Base-by-base conservation (phyloP, 1,140 invertebrate species). In the Drosophila funebris region DNA sequence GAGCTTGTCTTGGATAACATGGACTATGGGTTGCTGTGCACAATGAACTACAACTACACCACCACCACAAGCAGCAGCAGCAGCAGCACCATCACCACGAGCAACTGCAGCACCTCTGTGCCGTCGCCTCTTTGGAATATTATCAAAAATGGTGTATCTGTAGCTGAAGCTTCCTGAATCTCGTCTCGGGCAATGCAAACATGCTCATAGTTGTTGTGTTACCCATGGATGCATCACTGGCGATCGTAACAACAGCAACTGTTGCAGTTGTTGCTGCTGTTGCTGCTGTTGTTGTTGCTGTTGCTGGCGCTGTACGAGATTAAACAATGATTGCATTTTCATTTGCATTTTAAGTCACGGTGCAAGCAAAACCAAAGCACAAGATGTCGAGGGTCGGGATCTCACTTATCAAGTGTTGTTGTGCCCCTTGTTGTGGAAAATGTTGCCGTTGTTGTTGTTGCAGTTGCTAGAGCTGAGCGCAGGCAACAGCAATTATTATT, bases 241-340 rank as follows among this genome's bases (percentile, higher is more conserved):
- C 76, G 76, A 84, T 83, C 80, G 62, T 37, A 69, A 78, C 75
- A 78, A 78, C 83, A 52, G 50, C 74, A 85, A 85, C 77, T 66
- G 72, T 63, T 68, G 77, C 68, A 71, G 57, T 63, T 56, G 74
- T 39, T 33, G 70, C 7, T 56, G 56, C 31, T 60, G 62, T 27
- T 48, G 61, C 22, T 73, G 74, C 20, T 73, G 68, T 14, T 53
- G 73, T 22, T 63, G 67, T 16, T 56, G 53, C 37, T 69, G 71
- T 70, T 73, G 73, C 70, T 80, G 74, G 69, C 71, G 82, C 71
- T 87, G 83, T 87, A 63, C 83, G 76, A 88, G 83, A 88, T 88
- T 88, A 88, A 88, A 88, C 83, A 88, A 88, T 88, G 83, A 88
- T 88, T 88, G 83, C 83, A 87, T 88, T 88, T 88, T 88, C 83